Evolutionary conservation across 2,113 vertebrate species (phyloP).

Genomic region (Erinaceus europaeus): DNA sequence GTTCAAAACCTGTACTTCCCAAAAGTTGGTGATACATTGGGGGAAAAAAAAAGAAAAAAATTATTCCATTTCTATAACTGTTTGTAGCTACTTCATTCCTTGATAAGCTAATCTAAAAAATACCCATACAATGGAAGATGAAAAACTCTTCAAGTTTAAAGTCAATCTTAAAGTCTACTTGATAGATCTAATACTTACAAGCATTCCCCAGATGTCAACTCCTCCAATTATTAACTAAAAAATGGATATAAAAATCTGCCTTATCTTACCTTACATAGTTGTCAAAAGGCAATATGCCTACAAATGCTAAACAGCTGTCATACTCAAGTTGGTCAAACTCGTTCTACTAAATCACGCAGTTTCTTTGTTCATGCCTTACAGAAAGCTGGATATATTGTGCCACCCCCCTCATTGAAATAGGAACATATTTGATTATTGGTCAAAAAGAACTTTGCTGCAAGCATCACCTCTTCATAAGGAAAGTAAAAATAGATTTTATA

Average conservation of each 20-base stretch:
- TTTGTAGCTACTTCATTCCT: no score
- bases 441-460: background rate
- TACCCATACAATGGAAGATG: no score
- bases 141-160: no score
- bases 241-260: background rate
- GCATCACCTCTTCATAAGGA: background rate
- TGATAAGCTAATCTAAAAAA: no score
- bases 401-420: constrained; percentile 26
- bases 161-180: no score
- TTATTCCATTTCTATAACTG: no score
- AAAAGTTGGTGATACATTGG: no score
- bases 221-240: background rate
- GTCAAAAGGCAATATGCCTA: background rate
- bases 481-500: background rate
- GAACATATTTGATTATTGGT: background rate
- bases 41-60: no score
- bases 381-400: background rate
- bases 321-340: background rate
- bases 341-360: background rate
- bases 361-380: background rate
- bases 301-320: background rate
- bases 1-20: no score
- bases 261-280: constrained; percentile 2
- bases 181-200: no score
- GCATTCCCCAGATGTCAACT: background rate